Evolutionary conservation across 2,888 invertebrate species (phyloP).

Genomic region (Anticlea derivata): DNA sequence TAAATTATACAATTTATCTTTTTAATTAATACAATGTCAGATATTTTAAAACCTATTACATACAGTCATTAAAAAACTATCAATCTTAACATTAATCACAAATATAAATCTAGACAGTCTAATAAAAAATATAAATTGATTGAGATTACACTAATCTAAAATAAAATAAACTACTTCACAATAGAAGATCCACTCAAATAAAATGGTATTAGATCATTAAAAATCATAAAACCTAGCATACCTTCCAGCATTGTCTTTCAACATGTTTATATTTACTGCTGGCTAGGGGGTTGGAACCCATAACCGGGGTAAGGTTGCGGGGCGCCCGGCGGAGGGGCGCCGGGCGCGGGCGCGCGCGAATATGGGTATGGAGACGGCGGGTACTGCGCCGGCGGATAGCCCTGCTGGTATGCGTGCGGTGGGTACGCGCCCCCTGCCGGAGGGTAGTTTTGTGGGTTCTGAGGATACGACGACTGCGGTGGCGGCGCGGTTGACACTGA

Average conservation of each 20-base stretch:
- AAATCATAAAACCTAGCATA: background rate
- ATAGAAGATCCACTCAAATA: conserved; percentile 10
- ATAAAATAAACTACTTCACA: conserved; percentile 7
- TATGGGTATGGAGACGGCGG: conserved; percentile 84
- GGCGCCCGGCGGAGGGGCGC: conserved; percentile 88
- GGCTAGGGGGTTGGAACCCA: conserved; percentile 91
- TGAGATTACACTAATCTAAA: conserved; percentile 10
- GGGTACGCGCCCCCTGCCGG: conserved; percentile 75
- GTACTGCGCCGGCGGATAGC: conserved; percentile 80
- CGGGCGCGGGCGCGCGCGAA: conserved; percentile 84
- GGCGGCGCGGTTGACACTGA: conserved; percentile 83
- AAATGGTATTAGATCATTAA: background rate
- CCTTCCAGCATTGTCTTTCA: background rate
- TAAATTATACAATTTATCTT: conserved; percentile 18
- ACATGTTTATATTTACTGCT: conserved; percentile 64
- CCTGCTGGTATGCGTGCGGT: conserved; percentile 80
- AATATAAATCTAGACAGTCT: conserved; percentile 5
- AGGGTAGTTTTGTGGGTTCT: conserved; percentile 78
- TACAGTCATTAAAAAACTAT: conserved; percentile 9
- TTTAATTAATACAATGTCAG: conserved; percentile 28
- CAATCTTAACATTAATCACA: conserved; percentile 2
- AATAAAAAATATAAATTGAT: conserved; percentile 11
- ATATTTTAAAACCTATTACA: conserved; percentile 19
- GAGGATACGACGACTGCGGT: conserved; percentile 81
- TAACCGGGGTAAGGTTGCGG: conserved; percentile 91